phyloP scores from a whole-genome alignment of 2,888 invertebrate genomes.

The Dicyrtoma fusca region DNA sequence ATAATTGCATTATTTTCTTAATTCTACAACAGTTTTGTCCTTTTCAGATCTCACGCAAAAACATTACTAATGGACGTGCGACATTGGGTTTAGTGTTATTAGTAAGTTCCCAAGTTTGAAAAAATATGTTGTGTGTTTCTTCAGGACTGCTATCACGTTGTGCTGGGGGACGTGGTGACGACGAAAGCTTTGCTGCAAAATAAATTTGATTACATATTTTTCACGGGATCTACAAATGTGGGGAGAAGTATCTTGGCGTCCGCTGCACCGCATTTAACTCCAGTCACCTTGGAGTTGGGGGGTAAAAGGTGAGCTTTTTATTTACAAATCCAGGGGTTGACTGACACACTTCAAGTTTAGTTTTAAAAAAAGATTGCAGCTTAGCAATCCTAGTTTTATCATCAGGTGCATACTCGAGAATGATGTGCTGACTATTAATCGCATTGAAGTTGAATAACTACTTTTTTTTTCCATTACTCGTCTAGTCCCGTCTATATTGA shows the following conservation, averaged over 20 bases:
- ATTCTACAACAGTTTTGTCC: too few species aligned
- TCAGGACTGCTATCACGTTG: conserved; percentile 49
- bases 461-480: neutral
- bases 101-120: too few species aligned
- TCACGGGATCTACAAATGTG: conserved; percentile 62
- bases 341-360: neutral
- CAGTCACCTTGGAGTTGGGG: conserved; percentile 90
- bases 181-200: conserved; percentile 63
- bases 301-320: conserved; percentile 67
- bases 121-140: conserved; percentile 41
- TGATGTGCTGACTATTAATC: neutral
- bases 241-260: conserved; percentile 63
- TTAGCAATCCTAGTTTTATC: too few species aligned
- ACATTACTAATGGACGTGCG: neutral
- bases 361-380: too few species aligned
- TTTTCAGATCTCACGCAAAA: neutral
- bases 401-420: too few species aligned
- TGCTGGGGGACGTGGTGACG: conserved; percentile 66
- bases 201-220: conserved; percentile 66
- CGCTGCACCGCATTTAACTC: conserved; percentile 87
- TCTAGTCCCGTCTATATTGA: conserved; percentile 89
- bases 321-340: neutral
- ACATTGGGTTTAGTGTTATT: too few species aligned
- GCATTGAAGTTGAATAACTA: too few species aligned
- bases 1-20: neutral